Base-by-base conservation (phyloP, 2,888 invertebrate species). In the Ophion ventricosus region DNA sequence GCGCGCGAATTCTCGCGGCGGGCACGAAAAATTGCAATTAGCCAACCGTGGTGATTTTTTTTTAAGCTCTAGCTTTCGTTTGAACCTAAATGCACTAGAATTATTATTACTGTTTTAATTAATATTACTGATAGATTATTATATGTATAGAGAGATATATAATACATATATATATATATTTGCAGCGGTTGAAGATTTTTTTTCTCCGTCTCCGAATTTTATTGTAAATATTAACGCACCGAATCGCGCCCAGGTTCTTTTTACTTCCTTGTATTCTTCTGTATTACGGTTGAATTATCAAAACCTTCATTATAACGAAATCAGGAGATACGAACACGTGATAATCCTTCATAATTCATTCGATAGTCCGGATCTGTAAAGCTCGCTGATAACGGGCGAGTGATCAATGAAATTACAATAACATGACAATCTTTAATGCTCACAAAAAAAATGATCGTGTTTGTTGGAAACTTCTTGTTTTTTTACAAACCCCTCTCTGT, bases 1-100 rank as follows among this genome's bases (percentile, higher is more conserved):
- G 87, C 82, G 84, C 86, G 87, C 83, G 81, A 83, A 87, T 88
- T 87, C 88, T 88, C 88, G 90, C 87, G 88, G 88, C 86, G 86
- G 85, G 88, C 82, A 85, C 83, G 72, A 80, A 80, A 85, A 85
- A 57, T 85, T 83, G 75, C 85, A 85, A 85, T 81, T 86, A 84
- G 85, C 83, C 84, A 87, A 83, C 77, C 73, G 86, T 86, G 86
- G 83, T 83, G 87, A 84, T 85, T 81, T 79, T 73, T 73, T 70
- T 72, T 70, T 49, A 82, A 81, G 73, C 77, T 74, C 74, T 80
- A 83, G 80, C 76, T 85, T 80, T 86, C 79, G 80, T 83, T 81
- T 78, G 80, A 82, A 70, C 59, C 73, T 82, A 83, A 83, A 83
- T 77, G 69, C 74, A 80, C 61, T 85, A 83, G 63, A 49, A 80